phyloP scores from a whole-genome alignment of 2,888 invertebrate genomes.

The Julus scanicus region DNA sequence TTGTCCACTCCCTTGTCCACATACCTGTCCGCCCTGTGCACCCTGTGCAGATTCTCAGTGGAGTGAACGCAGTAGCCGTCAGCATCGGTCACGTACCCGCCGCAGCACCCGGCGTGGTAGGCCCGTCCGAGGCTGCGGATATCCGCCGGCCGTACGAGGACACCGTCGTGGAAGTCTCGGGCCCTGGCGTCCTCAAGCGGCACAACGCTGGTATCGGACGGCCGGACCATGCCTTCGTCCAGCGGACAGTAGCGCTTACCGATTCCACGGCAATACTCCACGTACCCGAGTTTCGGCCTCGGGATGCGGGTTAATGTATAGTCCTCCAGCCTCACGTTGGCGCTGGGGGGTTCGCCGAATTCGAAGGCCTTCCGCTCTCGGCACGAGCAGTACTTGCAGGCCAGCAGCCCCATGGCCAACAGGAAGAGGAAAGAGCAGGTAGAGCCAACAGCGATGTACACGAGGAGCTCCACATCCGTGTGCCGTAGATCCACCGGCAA shows the following conservation, averaged over 20 bases:
- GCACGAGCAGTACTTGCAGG: constrained; percentile 59
- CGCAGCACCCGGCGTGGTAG: constrained; percentile 7
- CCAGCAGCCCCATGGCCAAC: constrained; percentile 58
- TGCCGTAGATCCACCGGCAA: constrained; percentile 55
- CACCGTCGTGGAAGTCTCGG: constrained; percentile 44
- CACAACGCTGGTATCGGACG: constrained; percentile 61
- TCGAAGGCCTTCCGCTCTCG: constrained; percentile 56
- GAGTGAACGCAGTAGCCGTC: constrained; percentile 53
- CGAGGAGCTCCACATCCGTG: constrained; percentile 59
- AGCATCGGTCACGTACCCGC: constrained; percentile 7
- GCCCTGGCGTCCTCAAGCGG: constrained; percentile 59
- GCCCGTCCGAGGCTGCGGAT: neutral
- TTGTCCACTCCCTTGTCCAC: constrained; percentile 53
- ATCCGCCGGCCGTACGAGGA: constrained; percentile 50
- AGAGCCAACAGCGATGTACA: constrained; percentile 59
- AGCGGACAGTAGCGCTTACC: constrained; percentile 59
- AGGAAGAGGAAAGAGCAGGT: constrained; percentile 59
- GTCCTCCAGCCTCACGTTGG: constrained; percentile 60
- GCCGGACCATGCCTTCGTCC: constrained; percentile 59
- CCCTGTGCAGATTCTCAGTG: constrained; percentile 48
- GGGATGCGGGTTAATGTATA: constrained; percentile 60
- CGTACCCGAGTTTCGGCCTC: constrained; percentile 59
- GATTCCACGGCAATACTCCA: constrained; percentile 59
- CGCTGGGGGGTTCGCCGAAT: constrained; percentile 57
- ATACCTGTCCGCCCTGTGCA: neutral